These are phyloP conservation scores for Falco peregrinus DNA, from an alignment of 2,797 vertebrate genomes.

Conservation along the genomic window DNA sequence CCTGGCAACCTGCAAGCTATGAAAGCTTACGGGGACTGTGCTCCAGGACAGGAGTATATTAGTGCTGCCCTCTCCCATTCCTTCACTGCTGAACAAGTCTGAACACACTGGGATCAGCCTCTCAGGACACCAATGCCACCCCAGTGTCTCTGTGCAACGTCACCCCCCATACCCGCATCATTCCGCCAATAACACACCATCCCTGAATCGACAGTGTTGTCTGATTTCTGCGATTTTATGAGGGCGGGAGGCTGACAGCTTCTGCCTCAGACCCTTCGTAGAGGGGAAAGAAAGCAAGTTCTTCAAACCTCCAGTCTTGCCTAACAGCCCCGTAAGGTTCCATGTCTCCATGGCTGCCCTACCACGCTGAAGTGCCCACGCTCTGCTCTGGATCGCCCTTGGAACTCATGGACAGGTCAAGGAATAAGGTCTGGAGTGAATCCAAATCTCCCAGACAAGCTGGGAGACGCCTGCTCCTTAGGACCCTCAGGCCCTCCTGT, in stretches of 20 bases:
- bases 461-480: background rate
- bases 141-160: background rate
- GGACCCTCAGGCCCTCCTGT: background rate
- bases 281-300: background rate
- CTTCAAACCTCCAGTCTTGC: background rate
- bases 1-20: background rate
- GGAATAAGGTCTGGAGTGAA: background rate
- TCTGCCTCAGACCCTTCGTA: background rate
- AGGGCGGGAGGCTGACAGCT: background rate
- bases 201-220: background rate
- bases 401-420: background rate
- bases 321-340: background rate
- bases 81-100: background rate
- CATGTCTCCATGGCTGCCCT: background rate
- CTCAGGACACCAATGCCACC: fast-evolving
- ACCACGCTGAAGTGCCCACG: fast-evolving
- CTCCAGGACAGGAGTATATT: background rate
- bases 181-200: background rate
- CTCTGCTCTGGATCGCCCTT: background rate
- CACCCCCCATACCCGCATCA: fast-evolving
- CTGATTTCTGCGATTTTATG: background rate
- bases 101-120: no score
- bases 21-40: fast-evolving
- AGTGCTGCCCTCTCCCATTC: background rate
- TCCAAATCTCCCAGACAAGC: background rate